These are phyloP conservation scores for Agrochola macilenta DNA, from an alignment of 2,888 invertebrate species.

Conservation along the genomic window DNA sequence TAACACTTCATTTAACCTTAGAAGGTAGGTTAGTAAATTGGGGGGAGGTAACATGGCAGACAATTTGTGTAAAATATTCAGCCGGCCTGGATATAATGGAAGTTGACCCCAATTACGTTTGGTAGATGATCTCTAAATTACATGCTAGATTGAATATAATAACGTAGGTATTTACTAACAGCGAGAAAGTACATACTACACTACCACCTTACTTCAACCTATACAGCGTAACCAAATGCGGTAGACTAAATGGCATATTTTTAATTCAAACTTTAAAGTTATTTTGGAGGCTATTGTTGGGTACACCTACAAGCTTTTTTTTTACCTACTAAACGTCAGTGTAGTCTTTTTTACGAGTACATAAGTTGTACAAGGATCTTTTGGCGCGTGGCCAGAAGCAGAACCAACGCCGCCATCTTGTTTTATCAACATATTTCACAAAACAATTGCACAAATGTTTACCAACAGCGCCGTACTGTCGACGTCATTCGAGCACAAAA, in stretches of 20 bases:
- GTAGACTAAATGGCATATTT: not conserved
- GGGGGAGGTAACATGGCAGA: no score
- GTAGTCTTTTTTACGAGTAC: not conserved
- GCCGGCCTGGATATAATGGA: not conserved
- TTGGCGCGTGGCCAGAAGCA: no score
- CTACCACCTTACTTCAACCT: not conserved
- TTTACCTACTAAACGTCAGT: not conserved
- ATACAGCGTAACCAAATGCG: not conserved
- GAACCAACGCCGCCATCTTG: no score
- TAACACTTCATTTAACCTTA: not conserved
- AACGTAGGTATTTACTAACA: no score
- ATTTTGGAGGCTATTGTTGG: no score
- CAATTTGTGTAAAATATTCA: constrained; percentile 1
- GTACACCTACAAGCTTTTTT: not conserved
- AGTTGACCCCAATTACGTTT: not conserved
- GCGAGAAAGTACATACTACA: not conserved
- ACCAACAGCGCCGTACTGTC: no score
- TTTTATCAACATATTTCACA: no score
- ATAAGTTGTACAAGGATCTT: no score
- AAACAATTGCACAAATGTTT: no score
- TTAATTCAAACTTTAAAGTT: not conserved
- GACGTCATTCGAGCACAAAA: no score
- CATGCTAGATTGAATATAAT: not conserved
- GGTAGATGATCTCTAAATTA: not conserved
- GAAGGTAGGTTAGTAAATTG: not conserved